phyloP scores from a whole-genome alignment of 2,888 invertebrate genomes.

The Philopedon plagiatum region DNA sequence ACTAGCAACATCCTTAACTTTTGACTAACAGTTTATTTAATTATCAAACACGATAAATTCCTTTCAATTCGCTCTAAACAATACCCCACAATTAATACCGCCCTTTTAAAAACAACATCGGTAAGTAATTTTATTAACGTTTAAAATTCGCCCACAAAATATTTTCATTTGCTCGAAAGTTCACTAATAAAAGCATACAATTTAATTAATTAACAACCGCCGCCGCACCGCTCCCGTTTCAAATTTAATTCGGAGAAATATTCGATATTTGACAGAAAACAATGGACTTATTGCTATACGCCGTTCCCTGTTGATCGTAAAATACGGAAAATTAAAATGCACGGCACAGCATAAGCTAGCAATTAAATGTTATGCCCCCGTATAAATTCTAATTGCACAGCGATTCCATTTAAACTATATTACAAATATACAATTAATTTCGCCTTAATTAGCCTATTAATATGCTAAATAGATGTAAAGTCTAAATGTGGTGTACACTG shows the following conservation, averaged over 20 bases:
- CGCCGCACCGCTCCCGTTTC: neutral
- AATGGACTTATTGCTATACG: slow-evolving; percentile 12
- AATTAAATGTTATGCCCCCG: neutral
- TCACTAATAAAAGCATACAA: slow-evolving; percentile 24
- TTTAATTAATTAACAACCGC: slow-evolving; percentile 11
- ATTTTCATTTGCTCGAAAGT: neutral
- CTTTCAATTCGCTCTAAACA: too few species aligned
- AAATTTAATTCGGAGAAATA: slow-evolving; percentile 17
- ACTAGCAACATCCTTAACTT: too few species aligned
- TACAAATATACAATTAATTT: slow-evolving; percentile 43
- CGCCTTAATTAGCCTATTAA: slow-evolving; percentile 28
- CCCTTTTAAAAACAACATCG: too few species aligned
- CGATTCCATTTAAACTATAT: slow-evolving; percentile 35
- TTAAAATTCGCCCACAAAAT: neutral
- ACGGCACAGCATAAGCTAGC: slow-evolving; percentile 1
- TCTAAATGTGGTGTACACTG: too few species aligned
- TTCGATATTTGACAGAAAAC: slow-evolving; percentile 13
- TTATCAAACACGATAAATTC: too few species aligned
- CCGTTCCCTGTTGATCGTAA: slow-evolving; percentile 16
- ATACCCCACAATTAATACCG: too few species aligned
- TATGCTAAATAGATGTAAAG: slow-evolving; percentile 24
- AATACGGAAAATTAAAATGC: slow-evolving; percentile 30
- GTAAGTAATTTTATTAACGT: too few species aligned
- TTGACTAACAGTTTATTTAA: too few species aligned
- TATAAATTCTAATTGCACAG: slow-evolving; percentile 43